Evolutionary conservation across 2,888 invertebrate genomes (phyloP), one percentile per base, ranked within the genome.

Genomic region (Caenorhabditis sp.): DNA sequence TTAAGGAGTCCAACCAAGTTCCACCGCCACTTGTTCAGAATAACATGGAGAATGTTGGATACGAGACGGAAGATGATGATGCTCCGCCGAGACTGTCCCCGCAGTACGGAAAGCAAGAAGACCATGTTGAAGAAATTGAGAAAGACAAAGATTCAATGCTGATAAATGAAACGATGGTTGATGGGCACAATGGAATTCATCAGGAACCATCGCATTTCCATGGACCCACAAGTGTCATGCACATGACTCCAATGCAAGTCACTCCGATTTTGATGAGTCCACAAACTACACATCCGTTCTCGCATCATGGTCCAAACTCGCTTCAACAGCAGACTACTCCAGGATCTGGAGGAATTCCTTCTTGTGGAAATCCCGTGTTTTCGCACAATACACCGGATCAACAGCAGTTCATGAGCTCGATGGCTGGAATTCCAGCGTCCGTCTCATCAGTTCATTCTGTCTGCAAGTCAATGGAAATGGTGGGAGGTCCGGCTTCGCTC

Each of bases 31-130:
- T 63, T 0, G 56, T 20, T 8, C 55, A 24, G 17, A 70, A 26
- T 22, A 1, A n/a, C n/a, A n/a, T 43, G 6, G 35, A 35, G 2
- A 9, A 35, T 7, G 59, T 55, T 6, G 65, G 43, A 7, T 65
- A 61, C 39, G 58, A 65, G 15, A 48, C 43, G 1, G 72, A 39
- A 22, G 80, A 80, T 13, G 80, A 80, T 27, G 80, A 80, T 8
- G 80, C 73, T 13, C 80, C 80, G 22, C 80, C 80, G 26, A 58
- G 62, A 39, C 61, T 81, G 9, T 81, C 80, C n/a, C 80, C 80
- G 3, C 59, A 73, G 15, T 61, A 63, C 15, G 72, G 58, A 15
- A 61, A 59, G 13, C 35, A 20, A 5, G 77, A 73, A 13, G 45
- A 39, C 8, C 30, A 62, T 11, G 41, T 48, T 8, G 71, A 74